phyloP scores from a whole-genome alignment of 2,113 vertebrate genomes.

The Telmatochromis bifrenatus region DNA sequence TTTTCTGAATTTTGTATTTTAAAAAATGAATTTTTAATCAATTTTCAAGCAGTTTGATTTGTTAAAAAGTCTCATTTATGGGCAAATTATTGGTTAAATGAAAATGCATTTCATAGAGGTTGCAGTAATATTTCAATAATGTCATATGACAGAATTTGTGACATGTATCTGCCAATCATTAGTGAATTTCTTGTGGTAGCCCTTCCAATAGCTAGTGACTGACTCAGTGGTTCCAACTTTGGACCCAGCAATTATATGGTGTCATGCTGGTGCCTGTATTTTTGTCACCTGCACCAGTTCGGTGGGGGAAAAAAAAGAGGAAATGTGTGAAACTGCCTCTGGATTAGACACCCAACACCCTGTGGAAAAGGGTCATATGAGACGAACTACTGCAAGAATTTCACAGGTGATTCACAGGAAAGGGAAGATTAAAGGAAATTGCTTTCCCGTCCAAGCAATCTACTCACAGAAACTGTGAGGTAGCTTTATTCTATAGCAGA shows the following conservation, averaged over 20 bases:
- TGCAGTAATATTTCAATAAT: neutral
- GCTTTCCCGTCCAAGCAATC: neutral
- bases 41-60: neutral
- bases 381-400: neutral
- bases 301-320: fast-evolving
- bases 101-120: neutral
- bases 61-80: neutral
- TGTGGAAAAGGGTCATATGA: neutral
- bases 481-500: neutral
- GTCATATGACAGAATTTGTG: neutral
- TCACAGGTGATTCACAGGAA: neutral
- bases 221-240: neutral
- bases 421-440: neutral
- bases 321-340: neutral
- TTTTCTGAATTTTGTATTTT: neutral
- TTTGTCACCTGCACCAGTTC: neutral
- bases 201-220: neutral
- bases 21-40: neutral
- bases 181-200: neutral
- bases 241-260: neutral
- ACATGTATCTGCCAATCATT: neutral
- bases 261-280: neutral
- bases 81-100: neutral
- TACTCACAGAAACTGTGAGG: neutral
- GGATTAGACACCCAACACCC: neutral